phyloP scores from a whole-genome alignment of 92 coral and sea anemone genomes.

The Umimayanthus chanpuru region DNA sequence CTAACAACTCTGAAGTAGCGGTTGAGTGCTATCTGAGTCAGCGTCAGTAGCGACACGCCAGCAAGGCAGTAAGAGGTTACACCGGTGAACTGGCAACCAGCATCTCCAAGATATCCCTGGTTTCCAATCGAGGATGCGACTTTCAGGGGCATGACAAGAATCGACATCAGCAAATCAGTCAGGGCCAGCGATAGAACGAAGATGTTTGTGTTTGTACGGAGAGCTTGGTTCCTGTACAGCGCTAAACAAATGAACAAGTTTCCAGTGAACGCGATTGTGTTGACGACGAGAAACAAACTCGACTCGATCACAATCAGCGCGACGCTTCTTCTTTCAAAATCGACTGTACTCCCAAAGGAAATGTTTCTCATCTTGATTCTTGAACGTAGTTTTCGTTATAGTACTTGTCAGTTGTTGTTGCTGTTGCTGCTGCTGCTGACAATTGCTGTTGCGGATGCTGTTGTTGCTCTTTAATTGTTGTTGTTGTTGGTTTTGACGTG shows the following conservation, averaged over 20 bases:
- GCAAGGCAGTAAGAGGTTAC: conserved; percentile 11
- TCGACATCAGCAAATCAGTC: conserved; percentile 25
- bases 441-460: neutral
- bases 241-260: conserved; percentile 31
- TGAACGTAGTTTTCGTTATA: neutral
- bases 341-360: neutral
- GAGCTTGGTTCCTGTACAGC: conserved; percentile 15
- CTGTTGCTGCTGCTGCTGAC: neutral
- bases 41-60: neutral
- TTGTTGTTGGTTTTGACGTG: neutral
- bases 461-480: neutral
- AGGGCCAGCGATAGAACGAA: conserved; percentile 17
- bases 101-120: conserved; percentile 15
- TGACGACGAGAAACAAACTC: neutral
- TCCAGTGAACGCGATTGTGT: conserved; percentile 11
- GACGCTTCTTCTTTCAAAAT: neutral
- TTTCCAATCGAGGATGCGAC: conserved; percentile 8
- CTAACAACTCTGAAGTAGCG: conserved; percentile 6
- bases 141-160: conserved; percentile 19
- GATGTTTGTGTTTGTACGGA: conserved; percentile 17
- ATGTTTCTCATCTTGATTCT: conserved; percentile 5
- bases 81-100: conserved; percentile 15
- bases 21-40: conserved; percentile 27
- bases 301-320: conserved; percentile 6
- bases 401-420: neutral